Conservation (phyloP, 2,113 vertebrate genomes). For the Caranx melampygus region DNA sequence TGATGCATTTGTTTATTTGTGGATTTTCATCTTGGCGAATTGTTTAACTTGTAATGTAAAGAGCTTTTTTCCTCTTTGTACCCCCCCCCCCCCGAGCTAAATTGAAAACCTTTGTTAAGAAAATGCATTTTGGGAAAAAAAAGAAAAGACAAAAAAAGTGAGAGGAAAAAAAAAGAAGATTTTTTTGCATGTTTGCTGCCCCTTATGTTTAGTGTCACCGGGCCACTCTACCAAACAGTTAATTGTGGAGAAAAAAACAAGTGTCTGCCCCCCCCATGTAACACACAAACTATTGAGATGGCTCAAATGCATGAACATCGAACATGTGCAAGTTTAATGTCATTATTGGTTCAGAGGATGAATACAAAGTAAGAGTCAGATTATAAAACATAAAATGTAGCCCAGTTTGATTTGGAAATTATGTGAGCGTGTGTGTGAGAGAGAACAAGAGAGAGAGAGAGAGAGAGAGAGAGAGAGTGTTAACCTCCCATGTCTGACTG, state of each 20-base stretch:
- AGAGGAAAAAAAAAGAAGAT: conserved; percentile 6
- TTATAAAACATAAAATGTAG: conserved; percentile 54
- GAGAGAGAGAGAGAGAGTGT: not conserved
- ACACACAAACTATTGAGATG: conserved; percentile 58
- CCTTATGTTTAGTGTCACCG: conserved; percentile 63
- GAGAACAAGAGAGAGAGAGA: not conserved
- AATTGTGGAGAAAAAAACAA: conserved; percentile 27
- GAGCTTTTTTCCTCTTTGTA: conserved; percentile 38
- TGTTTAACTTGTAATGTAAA: conserved; percentile 66
- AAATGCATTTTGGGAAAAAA: conserved; percentile 60
- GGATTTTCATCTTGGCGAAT: conserved; percentile 59
- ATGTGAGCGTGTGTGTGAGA: conserved; percentile 8
- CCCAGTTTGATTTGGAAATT: conserved; percentile 55
- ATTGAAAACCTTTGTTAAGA: conserved; percentile 58
- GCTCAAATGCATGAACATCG: conserved; percentile 71
- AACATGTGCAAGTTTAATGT: conserved; percentile 66
- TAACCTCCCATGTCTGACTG: conserved; percentile 40
- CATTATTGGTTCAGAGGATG: conserved; percentile 37
- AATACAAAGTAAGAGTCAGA: conserved; percentile 48
- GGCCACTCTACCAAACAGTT: conserved; percentile 57
- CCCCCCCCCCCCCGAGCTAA: conserved; percentile 18
- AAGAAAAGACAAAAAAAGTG: conserved; percentile 14
- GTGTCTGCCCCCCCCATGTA: conserved; percentile 13
- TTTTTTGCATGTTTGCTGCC: conserved; percentile 75
- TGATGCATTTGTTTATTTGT: conserved; percentile 59